phyloP scores from a whole-genome alignment of 2,797 vertebrate genomes.

The Coendou prehensilis region DNA sequence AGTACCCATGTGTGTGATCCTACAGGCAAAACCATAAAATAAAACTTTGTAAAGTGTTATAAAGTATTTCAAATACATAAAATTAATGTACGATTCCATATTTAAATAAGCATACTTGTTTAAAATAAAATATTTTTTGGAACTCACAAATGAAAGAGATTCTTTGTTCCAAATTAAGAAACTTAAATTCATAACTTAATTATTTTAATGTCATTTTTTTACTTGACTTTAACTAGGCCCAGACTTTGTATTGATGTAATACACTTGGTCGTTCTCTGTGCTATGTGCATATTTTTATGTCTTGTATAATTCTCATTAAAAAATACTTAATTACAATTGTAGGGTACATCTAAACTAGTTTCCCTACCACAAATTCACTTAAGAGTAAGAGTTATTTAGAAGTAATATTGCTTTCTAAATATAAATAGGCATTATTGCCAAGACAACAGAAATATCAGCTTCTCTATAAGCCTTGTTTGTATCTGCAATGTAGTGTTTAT shows the following conservation, averaged over 20 bases:
- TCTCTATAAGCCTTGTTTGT: not conserved
- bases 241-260: not conserved
- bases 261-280: not conserved
- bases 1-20: not conserved
- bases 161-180: not conserved
- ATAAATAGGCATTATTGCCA: not conserved
- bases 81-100: not conserved
- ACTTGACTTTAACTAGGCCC: not conserved
- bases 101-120: not conserved
- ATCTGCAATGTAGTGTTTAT: not conserved
- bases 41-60: not conserved
- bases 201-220: slow-evolving; percentile 27
- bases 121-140: not conserved
- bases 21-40: not conserved
- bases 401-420: not conserved
- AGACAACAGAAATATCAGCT: not conserved
- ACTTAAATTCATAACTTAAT: slow-evolving; percentile 47
- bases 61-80: not conserved
- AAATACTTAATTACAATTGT: not conserved
- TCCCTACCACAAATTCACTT: not conserved
- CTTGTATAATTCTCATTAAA: slow-evolving; percentile 47
- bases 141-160: not conserved
- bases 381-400: not conserved
- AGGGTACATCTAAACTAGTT: not conserved
- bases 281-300: not conserved